Base-by-base conservation (phyloP, 2,113 vertebrate species). In the Mungos mungo region DNA sequence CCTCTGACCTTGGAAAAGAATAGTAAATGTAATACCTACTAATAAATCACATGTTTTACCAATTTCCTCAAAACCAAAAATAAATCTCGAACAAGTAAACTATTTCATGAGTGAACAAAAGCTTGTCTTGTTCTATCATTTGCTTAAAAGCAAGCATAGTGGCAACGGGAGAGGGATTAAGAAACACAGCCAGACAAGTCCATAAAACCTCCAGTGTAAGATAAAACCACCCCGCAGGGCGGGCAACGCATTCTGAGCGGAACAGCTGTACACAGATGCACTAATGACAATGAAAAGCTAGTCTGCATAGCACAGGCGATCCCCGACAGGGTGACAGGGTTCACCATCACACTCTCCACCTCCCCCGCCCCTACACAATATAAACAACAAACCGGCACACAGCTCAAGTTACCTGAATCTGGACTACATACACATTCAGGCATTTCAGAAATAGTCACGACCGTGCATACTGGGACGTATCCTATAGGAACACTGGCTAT, bases 201-300 rank as follows among this genome's bases (percentile, higher is more conserved):
- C 87, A 97, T 52, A 76, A 98, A 98, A 95, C 82, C 97, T 97
- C 94, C 14, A 92, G 81, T 57, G 90, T 90, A 90, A 96, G 95
- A 95, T 74, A 97, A 96, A 93, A 90, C 93, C n/a, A 27, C n/a
- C 96, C 5, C n/a, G 96, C 66, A 79, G 38, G 97, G 23, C 86
- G 72, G 93, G 60, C 93, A 52, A 72, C 33, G 79, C 89, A 11
- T 71, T 94, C 95, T 93, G 97, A 97, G 93, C 97, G 77, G 77
- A 98, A 98, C 98, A 98, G 97, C 98, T 98, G 97, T 98, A 98
- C 54, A 35, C 96, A 98, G 98, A 96, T 92, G 94, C 77, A 97
- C 94, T 98, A 98, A 98, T 98, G 98, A 98, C 98, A 99, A 98
- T 98, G 98, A 98, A 98, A 98, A 85, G 94, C 97, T 97, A 82